Percentiles rank a stretch among this genome's conserved stretches.
These are phyloP conservation scores for Sebastes miniatus DNA, from an alignment of 2,797 vertebrate species.

Conservation along the genomic window DNA sequence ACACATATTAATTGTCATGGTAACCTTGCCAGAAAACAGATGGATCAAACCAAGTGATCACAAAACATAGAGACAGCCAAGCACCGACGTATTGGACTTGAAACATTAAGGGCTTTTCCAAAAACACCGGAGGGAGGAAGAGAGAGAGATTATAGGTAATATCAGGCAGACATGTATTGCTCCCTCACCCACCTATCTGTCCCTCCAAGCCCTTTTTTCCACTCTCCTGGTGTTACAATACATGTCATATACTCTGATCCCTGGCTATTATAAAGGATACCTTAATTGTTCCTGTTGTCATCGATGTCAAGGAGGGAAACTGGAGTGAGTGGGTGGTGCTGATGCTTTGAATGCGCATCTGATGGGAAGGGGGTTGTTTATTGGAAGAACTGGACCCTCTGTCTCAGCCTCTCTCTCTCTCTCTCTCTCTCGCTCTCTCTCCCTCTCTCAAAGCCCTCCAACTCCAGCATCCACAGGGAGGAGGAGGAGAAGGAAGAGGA, in stretches of 20 bases:
- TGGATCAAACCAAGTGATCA: constrained; percentile 79
- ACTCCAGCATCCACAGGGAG: constrained; percentile 67
- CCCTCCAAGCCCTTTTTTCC: neutral
- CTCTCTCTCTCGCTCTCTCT: neutral
- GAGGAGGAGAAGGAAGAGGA: constrained; percentile 23
- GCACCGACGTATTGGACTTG: constrained; percentile 56
- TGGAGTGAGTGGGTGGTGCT: constrained; percentile 68
- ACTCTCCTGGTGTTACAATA: constrained; percentile 28
- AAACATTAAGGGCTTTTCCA: constrained; percentile 56
- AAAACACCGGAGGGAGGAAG: constrained; percentile 9
- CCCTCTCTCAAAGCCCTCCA: constrained; percentile 45
- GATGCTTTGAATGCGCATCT: constrained; percentile 55
- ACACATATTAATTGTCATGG: constrained; percentile 88
- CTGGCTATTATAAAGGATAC: constrained; percentile 57
- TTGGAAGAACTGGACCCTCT: constrained; percentile 61
- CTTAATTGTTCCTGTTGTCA: constrained; percentile 69
- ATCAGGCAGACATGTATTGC: neutral
- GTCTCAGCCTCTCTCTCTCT: neutral
- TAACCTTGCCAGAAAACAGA: constrained; percentile 87
- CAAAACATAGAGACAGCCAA: constrained; percentile 64
- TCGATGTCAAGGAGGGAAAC: constrained; percentile 53
- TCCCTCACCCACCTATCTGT: constrained; percentile 25
- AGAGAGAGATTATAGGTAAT: constrained; percentile 31
- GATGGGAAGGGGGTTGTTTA: constrained; percentile 61
- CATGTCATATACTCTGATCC: constrained; percentile 56